Evolutionary conservation across 2,797 vertebrate genomes (phyloP).

Genomic region (Alauda arvensis): DNA sequence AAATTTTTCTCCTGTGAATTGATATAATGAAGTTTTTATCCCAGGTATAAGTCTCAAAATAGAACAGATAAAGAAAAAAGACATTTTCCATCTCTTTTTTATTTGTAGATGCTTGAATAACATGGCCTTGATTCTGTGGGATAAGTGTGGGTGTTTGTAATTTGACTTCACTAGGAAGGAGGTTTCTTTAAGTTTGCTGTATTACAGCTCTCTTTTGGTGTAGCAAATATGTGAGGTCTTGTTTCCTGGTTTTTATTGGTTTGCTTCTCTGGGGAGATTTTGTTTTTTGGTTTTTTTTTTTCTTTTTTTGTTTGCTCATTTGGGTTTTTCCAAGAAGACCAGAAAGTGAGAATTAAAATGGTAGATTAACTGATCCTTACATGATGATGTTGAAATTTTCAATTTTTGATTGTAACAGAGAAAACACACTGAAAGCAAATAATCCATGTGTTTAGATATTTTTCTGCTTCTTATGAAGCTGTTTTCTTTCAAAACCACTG

Average conservation of each 20-base stretch:
- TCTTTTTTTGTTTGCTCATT: too few relatives aligned
- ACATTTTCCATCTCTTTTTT: neutral
- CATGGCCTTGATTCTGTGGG: neutral
- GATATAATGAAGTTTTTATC: neutral
- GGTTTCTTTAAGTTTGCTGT: neutral
- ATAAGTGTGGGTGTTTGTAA: rapidly evolving
- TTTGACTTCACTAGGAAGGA: neutral
- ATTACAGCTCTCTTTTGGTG: neutral
- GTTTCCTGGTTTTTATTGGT: neutral
- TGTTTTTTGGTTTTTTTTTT: too few relatives aligned
- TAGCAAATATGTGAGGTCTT: neutral
- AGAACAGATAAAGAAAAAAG: neutral
- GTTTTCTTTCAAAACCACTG: neutral
- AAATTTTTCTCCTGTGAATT: neutral
- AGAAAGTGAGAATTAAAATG: neutral
- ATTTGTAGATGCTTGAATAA: neutral
- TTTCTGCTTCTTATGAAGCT: neutral
- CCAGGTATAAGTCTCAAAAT: neutral
- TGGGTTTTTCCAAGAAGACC: neutral
- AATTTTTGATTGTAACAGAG: neutral
- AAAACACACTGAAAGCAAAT: neutral
- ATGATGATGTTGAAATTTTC: neutral
- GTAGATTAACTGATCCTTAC: neutral
- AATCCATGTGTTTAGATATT: neutral
- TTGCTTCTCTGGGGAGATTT: rapidly evolving